Evolutionary conservation across 2,888 invertebrate genomes (phyloP), one percentile per base, ranked within the genome.

Genomic region (Acrobasis suavella): DNA sequence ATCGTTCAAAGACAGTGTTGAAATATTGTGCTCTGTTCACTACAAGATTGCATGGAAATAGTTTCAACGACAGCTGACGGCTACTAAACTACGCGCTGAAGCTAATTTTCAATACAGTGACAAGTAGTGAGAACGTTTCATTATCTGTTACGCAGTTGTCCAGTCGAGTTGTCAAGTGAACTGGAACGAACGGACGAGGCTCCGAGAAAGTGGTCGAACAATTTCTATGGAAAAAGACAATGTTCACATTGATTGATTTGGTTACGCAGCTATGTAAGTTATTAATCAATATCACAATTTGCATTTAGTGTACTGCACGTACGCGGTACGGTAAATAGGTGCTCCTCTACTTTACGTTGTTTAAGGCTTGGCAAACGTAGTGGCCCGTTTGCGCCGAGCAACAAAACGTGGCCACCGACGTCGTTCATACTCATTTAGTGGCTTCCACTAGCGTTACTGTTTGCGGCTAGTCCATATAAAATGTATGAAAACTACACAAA

Each of bases 151-250:
- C 60, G 22, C 62, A 62, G 50, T 32, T 58, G 63, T 52, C 60
- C 50, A 64, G 58, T 63, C 68, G 60, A 78, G 73, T 73, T 63
- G 70, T 68, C 75, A 56, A 78, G 75, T 76, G 65, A 68, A 77
- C 72, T 74, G 67, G 71, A 63, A 66, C 68, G 64, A 72, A 71
- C 69, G 73, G 81, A 79, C 77, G 76, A 64, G 68, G 67, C 72
- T 64, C 67, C 71, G 81, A 72, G 82, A 86, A 86, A 87, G 85
- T 84, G 73, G 80, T 73, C 69, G 63, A 67, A 79, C 77, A 80
- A 82, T 81, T 83, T 82, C 81, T 80, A 80, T 82, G 83, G 79
- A 83, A 86, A 32, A 82, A 77, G 75, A 22, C 12, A 17, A 56
- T 56, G 17, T 42, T 46, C 42, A 56, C 22, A 56, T 54, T 54